Base-by-base conservation (phyloP, 2,113 vertebrate genomes). In the Bufo gargarizans region DNA sequence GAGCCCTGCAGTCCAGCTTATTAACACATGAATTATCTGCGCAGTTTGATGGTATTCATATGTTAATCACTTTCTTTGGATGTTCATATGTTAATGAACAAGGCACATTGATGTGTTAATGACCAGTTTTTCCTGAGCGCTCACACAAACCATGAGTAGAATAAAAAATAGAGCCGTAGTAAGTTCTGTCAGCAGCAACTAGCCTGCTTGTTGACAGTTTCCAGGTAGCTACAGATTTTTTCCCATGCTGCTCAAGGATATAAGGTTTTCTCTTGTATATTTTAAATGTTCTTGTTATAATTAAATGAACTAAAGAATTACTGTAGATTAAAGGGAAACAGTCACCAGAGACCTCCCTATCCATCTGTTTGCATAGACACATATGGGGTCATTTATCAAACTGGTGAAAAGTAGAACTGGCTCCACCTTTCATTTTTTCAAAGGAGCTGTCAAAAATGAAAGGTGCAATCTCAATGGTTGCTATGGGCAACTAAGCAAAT, bases 121-220 rank as follows among this genome's bases (percentile, higher is more conserved):
- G 72, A 76, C 45, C 47, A 50, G 20, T 20, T 47, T 76, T 76
- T 76, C 17, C 45, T 20, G 7, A 17, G 17, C 20, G 8, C 72
- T 50, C 16, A 76, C 47, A 50, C 3, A 19, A 76, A 17, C 72
- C 11, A 74, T 16, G 11, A 20, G 45, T 50, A 50, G 45, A 76
- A 76, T 74, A 76, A 19, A 50, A 50, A 76, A 49, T 50, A 50
- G 14, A 76, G 17, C 17, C 72, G 20, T 76, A 50, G 50, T 10
- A 50, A 76, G 45, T 49, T 76, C 72, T 20, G 72, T 76, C 71
- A 74, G 33, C 72, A 76, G 72, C 72, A 49, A 8, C 17, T 76
- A 50, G 72, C 72, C 72, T 76, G 72, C 72, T 76, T 76, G 72
- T 76, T 76, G 72, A 76, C 72, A 76, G 72, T 76, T 76, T 76